These are phyloP conservation scores for Sebastes flavidus DNA, from an alignment of 2,797 vertebrate species.

Conservation along the genomic window DNA sequence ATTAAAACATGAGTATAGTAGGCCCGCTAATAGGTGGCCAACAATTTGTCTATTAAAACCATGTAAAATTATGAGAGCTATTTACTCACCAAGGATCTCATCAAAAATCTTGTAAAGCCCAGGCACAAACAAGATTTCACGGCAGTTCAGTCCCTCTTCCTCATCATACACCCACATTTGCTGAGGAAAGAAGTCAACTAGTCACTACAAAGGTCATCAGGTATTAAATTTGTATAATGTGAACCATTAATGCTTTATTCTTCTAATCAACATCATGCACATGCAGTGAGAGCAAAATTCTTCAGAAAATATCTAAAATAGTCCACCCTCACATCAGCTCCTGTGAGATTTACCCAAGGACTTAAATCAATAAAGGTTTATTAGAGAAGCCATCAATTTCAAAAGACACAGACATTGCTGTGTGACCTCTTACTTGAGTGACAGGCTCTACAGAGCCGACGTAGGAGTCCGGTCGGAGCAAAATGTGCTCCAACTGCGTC, in stretches of 20 bases:
- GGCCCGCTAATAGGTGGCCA: accelerated
- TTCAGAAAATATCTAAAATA: not conserved
- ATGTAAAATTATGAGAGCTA: not conserved
- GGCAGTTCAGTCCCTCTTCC: slow-evolving; percentile 88
- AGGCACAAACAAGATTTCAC: slow-evolving; percentile 95
- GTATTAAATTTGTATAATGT: not conserved
- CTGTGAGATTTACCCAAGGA: not conserved
- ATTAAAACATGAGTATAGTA: not conserved
- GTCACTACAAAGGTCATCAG: not conserved
- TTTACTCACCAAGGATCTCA: slow-evolving; percentile 94
- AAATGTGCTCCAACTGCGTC: slow-evolving; percentile 97
- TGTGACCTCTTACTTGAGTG: slow-evolving; percentile 86
- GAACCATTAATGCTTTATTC: not conserved
- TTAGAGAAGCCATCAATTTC: not conserved
- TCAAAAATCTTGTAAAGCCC: slow-evolving; percentile 99
- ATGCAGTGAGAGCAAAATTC: not conserved
- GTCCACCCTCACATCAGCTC: not conserved
- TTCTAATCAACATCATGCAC: not conserved
- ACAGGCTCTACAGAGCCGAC: slow-evolving; percentile 95
- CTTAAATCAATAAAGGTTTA: not conserved
- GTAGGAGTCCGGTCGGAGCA: slow-evolving; percentile 98
- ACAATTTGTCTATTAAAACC: not conserved
- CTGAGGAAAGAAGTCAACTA: slow-evolving; percentile 67
- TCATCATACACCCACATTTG: slow-evolving; percentile 99
- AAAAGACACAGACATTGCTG: not conserved